Evolutionary conservation across 2,888 invertebrate species (phyloP).

Genomic region (Eubasilissa splendida): DNA sequence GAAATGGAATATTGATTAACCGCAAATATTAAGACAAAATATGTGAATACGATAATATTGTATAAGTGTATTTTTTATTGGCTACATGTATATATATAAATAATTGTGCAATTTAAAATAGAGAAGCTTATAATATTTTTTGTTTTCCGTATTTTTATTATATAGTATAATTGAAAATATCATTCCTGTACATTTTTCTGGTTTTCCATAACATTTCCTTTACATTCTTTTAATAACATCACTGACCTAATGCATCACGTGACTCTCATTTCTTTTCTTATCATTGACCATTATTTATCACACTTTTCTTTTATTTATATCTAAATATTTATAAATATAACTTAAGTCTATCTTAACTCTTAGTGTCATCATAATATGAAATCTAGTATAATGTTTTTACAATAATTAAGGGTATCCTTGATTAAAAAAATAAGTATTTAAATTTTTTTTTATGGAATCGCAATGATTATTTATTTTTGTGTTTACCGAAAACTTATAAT

Average conservation of each 20-base stretch:
- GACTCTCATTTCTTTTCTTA: neutral
- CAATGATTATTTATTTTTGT: too few species aligned
- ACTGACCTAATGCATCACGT: neutral
- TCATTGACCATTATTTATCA: conserved; percentile 21
- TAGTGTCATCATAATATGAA: conserved; percentile 24
- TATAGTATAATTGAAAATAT: conserved; percentile 32
- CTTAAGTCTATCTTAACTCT: neutral
- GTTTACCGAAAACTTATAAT: too few species aligned
- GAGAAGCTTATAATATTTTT: conserved; percentile 10
- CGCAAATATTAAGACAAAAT: too few species aligned
- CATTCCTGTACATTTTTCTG: conserved; percentile 9
- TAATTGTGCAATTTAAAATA: conserved; percentile 32
- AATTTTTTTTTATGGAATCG: neutral
- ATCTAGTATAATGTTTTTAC: conserved; percentile 27
- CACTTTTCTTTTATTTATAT: conserved; percentile 19
- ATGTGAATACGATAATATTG: too few species aligned
- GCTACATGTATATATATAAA: conserved; percentile 21
- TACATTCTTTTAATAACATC: neutral
- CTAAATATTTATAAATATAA: neutral
- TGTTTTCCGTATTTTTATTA: conserved; percentile 17
- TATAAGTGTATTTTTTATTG: neutral
- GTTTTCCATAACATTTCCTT: conserved; percentile 24
- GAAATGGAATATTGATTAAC: too few species aligned
- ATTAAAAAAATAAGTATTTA: neutral
- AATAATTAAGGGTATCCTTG: conserved; percentile 14